A percentile compares a stretch with the other conserved stretches of the same genome.
These are phyloP conservation scores for Helarctos malayanus DNA, from an alignment of 2,797 vertebrate species.

Conservation along the genomic window DNA sequence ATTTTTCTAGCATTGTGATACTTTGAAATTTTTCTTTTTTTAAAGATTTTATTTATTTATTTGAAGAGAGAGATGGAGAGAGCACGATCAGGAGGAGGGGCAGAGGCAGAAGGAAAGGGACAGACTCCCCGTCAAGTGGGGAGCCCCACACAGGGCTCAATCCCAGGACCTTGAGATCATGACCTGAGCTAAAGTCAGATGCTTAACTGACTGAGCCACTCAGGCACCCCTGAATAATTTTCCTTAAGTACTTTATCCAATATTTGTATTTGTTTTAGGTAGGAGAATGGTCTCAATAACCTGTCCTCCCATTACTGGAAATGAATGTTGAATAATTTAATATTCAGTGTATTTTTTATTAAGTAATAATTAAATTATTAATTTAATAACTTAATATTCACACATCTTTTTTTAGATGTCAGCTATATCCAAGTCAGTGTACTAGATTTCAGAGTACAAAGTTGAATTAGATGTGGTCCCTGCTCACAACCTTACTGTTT, in stretches of 20 bases:
- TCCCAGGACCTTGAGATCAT: background rate
- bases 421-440: background rate
- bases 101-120: background rate
- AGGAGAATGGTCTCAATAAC: background rate
- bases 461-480: background rate
- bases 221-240: background rate
- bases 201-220: background rate
- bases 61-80: background rate
- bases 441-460: background rate
- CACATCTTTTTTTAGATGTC: background rate
- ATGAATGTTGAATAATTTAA: background rate
- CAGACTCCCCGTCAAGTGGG: background rate
- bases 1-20: background rate
- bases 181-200: background rate
- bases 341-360: background rate
- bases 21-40: background rate
- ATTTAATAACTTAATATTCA: background rate
- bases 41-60: background rate
- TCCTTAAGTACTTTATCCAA: background rate
- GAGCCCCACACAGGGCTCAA: background rate
- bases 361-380: background rate
- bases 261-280: background rate
- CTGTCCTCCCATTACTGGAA: background rate
- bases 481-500: background rate
- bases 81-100: background rate